phyloP scores from a whole-genome alignment of 2,113 vertebrate species.

The Eptesicus fuscus region DNA sequence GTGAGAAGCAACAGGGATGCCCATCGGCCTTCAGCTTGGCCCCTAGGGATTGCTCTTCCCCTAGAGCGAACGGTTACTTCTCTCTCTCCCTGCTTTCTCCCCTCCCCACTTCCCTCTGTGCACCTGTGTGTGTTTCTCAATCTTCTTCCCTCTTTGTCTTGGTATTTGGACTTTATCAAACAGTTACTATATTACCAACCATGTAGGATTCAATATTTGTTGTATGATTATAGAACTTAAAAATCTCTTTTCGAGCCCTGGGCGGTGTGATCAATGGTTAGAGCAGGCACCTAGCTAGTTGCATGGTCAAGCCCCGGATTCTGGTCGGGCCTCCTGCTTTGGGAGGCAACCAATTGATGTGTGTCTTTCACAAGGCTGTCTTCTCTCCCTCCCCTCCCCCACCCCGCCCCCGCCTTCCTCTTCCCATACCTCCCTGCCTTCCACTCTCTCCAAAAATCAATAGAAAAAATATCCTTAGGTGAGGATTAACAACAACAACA shows the following conservation, averaged over 20 bases:
- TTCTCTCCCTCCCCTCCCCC: no score
- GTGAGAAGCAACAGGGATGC: background rate
- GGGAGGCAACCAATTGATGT: no score
- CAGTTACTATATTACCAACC: background rate
- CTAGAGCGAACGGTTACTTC: background rate
- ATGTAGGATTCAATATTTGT: background rate
- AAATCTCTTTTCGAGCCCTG: background rate
- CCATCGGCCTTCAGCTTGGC: background rate
- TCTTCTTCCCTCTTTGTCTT: background rate
- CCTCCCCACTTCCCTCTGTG: no score
- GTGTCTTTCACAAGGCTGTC: no score
- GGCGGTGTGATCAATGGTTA: no score
- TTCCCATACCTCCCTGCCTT: no score
- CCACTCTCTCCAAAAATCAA: no score
- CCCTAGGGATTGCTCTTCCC: background rate
- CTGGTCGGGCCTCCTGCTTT: no score
- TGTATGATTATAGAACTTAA: background rate
- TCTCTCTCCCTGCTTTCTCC: background rate
- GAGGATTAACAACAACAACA: no score
- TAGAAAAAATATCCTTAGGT: no score
- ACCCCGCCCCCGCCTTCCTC: fast-evolving
- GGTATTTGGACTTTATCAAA: slow-evolving; percentile 1
- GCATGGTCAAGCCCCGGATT: no score
- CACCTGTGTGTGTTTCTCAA: background rate
- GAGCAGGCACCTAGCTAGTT: no score